Conservation (phyloP, 1,140 invertebrate species). For the Teleopsis dalmanni region DNA sequence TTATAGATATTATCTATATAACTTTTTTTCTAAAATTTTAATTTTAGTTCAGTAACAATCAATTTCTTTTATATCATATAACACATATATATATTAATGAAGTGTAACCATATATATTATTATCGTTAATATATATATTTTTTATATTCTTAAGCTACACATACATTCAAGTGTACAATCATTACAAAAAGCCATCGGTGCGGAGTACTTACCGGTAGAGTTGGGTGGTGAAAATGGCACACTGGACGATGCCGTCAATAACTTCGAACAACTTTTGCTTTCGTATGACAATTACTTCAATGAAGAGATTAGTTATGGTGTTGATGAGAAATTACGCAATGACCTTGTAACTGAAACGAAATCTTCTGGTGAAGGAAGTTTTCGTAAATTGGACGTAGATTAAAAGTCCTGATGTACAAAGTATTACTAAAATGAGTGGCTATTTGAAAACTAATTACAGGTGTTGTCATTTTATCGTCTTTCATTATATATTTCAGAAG, state of each 20-base stretch:
- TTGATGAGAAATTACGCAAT: slow-evolving; percentile 49
- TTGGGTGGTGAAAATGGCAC: slow-evolving; percentile 50
- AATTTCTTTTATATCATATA: too few species aligned
- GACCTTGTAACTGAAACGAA: slow-evolving; percentile 7
- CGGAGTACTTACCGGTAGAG: slow-evolving; percentile 50
- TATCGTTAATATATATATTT: too few species aligned
- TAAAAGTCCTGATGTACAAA: slow-evolving; percentile 10
- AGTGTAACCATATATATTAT: too few species aligned
- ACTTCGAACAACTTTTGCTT: slow-evolving; percentile 48
- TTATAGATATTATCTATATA: too few species aligned
- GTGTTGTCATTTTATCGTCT: not conserved
- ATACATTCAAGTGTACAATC: slow-evolving; percentile 40
- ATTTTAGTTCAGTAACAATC: too few species aligned
- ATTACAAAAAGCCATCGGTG: slow-evolving; percentile 45
- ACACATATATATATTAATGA: too few species aligned
- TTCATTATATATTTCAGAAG: too few species aligned
- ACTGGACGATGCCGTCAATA: slow-evolving; percentile 41
- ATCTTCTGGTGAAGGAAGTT: slow-evolving; percentile 20
- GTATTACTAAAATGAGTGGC: too few species aligned
- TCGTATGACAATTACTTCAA: slow-evolving; percentile 45
- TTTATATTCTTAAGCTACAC: too few species aligned
- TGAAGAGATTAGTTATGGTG: slow-evolving; percentile 48
- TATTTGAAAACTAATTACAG: too few species aligned
- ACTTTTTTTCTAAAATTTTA: too few species aligned
- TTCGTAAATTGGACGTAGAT: slow-evolving; percentile 37